Evolutionary conservation across 2,113 vertebrate species (phyloP), one percentile per base, ranked within the genome.

Genomic region (Clinocottus analis): DNA sequence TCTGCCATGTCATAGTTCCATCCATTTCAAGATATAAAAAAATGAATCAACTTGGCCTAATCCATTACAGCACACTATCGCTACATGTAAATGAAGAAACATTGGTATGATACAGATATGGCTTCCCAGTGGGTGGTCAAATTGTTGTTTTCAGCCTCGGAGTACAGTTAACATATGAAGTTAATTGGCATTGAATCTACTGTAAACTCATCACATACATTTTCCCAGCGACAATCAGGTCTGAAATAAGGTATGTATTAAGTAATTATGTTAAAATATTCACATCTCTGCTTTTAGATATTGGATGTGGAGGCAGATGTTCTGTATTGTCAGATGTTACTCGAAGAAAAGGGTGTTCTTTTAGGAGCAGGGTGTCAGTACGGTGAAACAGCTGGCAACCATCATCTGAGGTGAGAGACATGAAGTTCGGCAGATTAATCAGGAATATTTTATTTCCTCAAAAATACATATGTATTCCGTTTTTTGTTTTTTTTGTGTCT

Each of bases 241-340:
- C 21, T 39, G n/a, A 23, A 5, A 62, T 7, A 17, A 41, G 13
- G 7, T 3, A 6, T 13, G 10, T 17, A 43, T 17, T 7, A 37
- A 25, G 7, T 62, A 0, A 64, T 64, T 43, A 6, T 43, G 23
- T 53, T 19, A 70, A 55, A 55, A 27, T n/a, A 35, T 68, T 21
- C 16, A 2, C 45, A 7, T 39, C 19, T 67, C 14, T 63, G 14
- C 63, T 49, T 70, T 45, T 10, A 92, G 91, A n/a, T 41, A 1
- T 0, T 55, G 4, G 66, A 56, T 11, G 1, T 87, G 73, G 85
- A 84, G 65, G 73, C 82, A 17, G 88, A 86, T 27, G 73, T 85
- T 29, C 45, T 93, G 21, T 94, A 94, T 83, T 85, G 93, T 55
- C 85, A 85, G 70, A 86, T 23, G 76, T 71, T 93, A 41, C 80